phyloP scores from a whole-genome alignment of 2,797 vertebrate species.

The Bothrops alternatus region DNA sequence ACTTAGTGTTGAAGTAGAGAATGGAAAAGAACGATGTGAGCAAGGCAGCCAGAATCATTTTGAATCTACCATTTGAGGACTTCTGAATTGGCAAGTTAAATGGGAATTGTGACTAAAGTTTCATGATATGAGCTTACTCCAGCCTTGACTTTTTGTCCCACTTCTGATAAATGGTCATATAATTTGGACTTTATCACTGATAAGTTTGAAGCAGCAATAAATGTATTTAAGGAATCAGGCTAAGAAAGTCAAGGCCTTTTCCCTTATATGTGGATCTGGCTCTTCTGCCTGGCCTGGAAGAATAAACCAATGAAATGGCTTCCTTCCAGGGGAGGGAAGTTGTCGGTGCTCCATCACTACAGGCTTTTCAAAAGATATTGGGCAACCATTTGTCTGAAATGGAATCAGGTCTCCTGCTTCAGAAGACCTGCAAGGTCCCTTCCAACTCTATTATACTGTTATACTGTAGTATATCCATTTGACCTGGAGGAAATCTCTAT shows the following conservation, averaged over 20 bases:
- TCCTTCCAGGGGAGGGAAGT: too few species aligned
- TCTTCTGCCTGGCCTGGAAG: too few species aligned
- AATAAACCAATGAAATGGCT: too few species aligned
- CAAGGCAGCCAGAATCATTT: neutral
- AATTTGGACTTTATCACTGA: slow-evolving; percentile 1
- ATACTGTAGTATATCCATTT: neutral
- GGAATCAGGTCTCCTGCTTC: too few species aligned
- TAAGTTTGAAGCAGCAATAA: neutral
- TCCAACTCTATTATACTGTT: too few species aligned
- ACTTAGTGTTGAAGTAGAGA: neutral
- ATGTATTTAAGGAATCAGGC: neutral
- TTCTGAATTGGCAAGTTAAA: neutral
- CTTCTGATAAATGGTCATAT: neutral
- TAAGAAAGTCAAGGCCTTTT: too few species aligned
- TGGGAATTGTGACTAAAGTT: neutral
- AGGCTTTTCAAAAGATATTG: too few species aligned
- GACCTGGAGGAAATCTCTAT: neutral
- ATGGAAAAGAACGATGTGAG: neutral
- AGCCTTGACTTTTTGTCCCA: neutral
- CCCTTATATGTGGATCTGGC: too few species aligned
- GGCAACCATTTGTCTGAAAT: too few species aligned
- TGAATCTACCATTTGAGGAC: neutral
- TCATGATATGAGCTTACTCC: neutral
- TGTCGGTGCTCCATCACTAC: too few species aligned
- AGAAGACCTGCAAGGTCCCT: too few species aligned